These are phyloP conservation scores for Holothuria glaberrima DNA, from an alignment of 35 echinoderm and acorn worm genomes.

Conservation along the genomic window DNA sequence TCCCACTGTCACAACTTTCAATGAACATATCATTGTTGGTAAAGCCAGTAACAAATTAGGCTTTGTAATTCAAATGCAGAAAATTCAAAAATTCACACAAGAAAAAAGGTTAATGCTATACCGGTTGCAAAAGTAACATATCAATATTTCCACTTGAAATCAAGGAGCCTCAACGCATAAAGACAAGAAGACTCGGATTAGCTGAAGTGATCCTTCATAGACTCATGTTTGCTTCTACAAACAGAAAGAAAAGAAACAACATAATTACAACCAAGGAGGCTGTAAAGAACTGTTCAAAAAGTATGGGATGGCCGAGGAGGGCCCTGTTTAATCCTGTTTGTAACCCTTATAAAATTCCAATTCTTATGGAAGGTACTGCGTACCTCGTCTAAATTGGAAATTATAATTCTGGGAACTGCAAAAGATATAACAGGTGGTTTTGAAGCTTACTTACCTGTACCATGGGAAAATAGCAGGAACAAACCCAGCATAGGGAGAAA, in stretches of 20 bases:
- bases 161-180: not conserved
- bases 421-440: conserved; percentile 49
- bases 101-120: not conserved
- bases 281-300: not conserved
- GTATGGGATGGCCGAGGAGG: conserved; percentile 30
- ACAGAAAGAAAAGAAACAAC: not conserved
- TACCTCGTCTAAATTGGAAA: conserved; percentile 23
- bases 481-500: not conserved
- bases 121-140: too few species aligned
- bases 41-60: not conserved
- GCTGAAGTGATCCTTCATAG: not conserved
- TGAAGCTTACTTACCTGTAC: conserved; percentile 27
- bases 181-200: not conserved
- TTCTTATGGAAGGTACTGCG: conserved; percentile 33
- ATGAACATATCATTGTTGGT: conserved; percentile 4
- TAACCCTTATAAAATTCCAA: conserved; percentile 42
- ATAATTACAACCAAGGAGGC: not conserved
- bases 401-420: conserved; percentile 30
- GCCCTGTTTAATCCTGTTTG: conserved; percentile 32
- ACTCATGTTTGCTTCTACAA: not conserved
- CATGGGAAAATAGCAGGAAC: conserved; percentile 5
- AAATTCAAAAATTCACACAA: not conserved
- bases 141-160: too few species aligned
- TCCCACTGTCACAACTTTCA: not conserved
- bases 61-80: not conserved